Evolutionary conservation across 1,140 invertebrate species (phyloP), one percentile per base, ranked within the genome.

Genomic region (Trichonephila inaurata): DNA sequence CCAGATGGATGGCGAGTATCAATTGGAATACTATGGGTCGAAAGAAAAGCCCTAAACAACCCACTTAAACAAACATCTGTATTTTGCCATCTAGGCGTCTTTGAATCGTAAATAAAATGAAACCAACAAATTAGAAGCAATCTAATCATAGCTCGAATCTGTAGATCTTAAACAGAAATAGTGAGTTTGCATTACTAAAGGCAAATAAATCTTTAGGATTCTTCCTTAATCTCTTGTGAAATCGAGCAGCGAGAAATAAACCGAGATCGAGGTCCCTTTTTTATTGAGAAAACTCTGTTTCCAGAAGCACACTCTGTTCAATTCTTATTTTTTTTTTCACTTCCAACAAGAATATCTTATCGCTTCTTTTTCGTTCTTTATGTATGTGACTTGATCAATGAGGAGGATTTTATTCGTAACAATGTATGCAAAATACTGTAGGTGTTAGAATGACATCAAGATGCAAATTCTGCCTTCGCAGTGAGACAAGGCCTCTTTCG

Each of bases 401-500:
- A 21, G 72, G 72, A 72, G 87, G 87, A 89, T 77, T 77, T 77
- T 33, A 77, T 72, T 89, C 87, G 64, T 28, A 72, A 58, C 64
- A 69, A 72, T 89, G 87, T 89, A 72, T 89, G 66, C 87, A 51
- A 77, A 77, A 77, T 28, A 77, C 72, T 77, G 72, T 77, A 51
- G 60, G 87, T 89, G 64, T 89, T 89, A 89, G 87, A 89, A 89
- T 51, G 40, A 62, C 44, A 89, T 89, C 87, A 69, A 89, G 33
- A 89, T 89, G 87, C 87, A 89, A 89, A 89, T 89, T 89, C 64
- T 33, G 33, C 24, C 33, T 77, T 77, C 24, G 14, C 12, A 21
- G 28, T 5, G 72, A 33, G 16, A 33, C 24, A 77, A 77, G 72
- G 6, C 72, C 18, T 33, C n/a, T 69, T 24, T 7, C 28, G 18